Evolutionary conservation across 2,113 vertebrate genomes (phyloP), one percentile per base, ranked within the genome.

Genomic region (Engraulis encrasicolus): DNA sequence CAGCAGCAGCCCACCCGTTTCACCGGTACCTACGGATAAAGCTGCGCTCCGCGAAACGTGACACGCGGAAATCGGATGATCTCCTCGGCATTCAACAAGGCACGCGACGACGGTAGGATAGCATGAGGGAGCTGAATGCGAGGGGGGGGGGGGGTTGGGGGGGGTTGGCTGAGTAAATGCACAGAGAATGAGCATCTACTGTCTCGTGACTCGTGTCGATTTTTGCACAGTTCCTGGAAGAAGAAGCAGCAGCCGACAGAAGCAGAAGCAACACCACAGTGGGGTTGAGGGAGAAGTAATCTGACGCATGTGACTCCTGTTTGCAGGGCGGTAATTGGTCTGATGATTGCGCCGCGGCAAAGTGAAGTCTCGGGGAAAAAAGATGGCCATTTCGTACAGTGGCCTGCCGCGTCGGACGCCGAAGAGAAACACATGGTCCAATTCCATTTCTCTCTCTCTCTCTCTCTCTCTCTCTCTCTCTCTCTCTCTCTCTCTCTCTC

Each of bases 1-100:
- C 66, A 74, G 31, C 66, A 74, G n/a, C n/a, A n/a, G n/a, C n/a
- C n/a, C n/a, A n/a, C n/a, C 66, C 34, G 34, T 74, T 74, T 74
- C 66, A 74, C 66, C 31, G 66, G 14, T 23, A 74, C 27, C 12
- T n/a, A 31, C 66, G 34, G 66, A 74, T 74, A 34, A 34, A 74
- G 66, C 66, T 74, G 66, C 34, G 66, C 27, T 74, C 27, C 34
- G 66, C 15, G 7, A 74, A 66, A 66, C 14, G 66, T 34, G 66
- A 74, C 66, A 34, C 31, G 31, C 66, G 40, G n/a, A 74, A 34
- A 74, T 74, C 27, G 27, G 34, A 74, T 17, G 66, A 74, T 74
- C 66, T 34, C 31, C 12, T 74, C 66, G 15, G 4, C 66, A 34
- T 34, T 1, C 66, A 74, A 17, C 23, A 66, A 31, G 66, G 31